These are phyloP conservation scores for Marronus borbonicus DNA, from an alignment of 2,888 invertebrate species.

Conservation along the genomic window DNA sequence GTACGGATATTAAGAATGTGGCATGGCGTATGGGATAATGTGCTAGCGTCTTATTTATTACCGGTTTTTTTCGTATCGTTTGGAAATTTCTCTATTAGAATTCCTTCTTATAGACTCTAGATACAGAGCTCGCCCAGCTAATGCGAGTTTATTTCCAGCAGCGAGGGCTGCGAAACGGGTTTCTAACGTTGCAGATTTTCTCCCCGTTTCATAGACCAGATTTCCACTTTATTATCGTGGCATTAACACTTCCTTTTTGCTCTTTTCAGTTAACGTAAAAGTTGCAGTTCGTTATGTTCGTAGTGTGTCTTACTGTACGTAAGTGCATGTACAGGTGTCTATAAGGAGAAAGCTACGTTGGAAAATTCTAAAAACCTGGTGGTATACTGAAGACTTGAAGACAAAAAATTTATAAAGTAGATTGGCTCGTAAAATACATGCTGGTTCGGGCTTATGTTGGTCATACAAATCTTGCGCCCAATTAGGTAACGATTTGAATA, in stretches of 20 bases:
- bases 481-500: too few species aligned
- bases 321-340: too few species aligned
- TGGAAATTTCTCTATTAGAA: slow-evolving; percentile 18
- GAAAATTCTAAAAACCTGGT: too few species aligned
- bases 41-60: slow-evolving; percentile 2
- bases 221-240: not conserved
- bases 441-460: too few species aligned
- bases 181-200: slow-evolving; percentile 9
- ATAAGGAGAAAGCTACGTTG: too few species aligned
- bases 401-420: too few species aligned
- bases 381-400: too few species aligned
- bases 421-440: too few species aligned
- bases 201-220: not conserved
- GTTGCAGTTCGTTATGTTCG: too few species aligned
- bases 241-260: not conserved
- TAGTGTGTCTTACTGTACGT: too few species aligned
- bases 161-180: not conserved
- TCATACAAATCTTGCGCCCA: too few species aligned
- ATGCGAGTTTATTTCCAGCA: slow-evolving; percentile 1
- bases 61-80: not conserved
- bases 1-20: not conserved
- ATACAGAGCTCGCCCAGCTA: not conserved
- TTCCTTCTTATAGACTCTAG: not conserved
- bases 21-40: not conserved
- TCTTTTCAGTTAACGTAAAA: too few species aligned